Percentiles rank a stretch among this genome's conserved stretches.
Evolutionary conservation across 2,797 vertebrate species (phyloP).

Genomic region (Carcharodon carcharias): DNA sequence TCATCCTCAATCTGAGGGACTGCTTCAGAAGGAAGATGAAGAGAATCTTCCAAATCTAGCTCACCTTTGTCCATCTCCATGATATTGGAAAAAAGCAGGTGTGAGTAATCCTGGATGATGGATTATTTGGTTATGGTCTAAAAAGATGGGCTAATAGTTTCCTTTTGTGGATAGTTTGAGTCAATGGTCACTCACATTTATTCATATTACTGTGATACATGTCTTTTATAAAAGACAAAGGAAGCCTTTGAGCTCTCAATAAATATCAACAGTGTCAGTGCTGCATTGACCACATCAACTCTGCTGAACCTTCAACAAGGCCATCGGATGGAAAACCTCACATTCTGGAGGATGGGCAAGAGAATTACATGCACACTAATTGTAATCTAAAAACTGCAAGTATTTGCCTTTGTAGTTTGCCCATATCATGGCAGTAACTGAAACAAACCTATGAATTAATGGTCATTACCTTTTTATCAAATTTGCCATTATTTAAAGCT

Average conservation of each 20-base stretch:
- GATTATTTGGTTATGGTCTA: not conserved
- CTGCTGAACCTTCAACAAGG: not conserved
- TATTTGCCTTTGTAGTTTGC: no score
- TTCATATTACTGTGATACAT: not conserved
- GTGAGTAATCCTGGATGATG: not conserved
- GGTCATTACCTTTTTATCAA: constrained; percentile 68
- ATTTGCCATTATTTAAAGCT: constrained; percentile 62
- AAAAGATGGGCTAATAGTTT: not conserved
- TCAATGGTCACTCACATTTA: not conserved
- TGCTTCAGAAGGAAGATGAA: no score
- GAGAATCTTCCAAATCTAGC: not conserved
- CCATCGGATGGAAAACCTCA: not conserved
- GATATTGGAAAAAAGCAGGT: not conserved
- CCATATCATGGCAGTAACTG: not conserved
- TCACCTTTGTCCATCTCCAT: not conserved
- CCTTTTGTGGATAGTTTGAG: not conserved
- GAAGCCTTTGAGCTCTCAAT: no score
- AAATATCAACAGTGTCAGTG: no score
- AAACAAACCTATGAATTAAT: not conserved
- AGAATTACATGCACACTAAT: not conserved
- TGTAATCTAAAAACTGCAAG: not conserved
- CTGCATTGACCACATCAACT: no score
- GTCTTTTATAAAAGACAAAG: no score
- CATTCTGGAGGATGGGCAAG: not conserved
- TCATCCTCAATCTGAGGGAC: no score